Evolutionary conservation across 1,140 invertebrate species (phyloP).

Genomic region (Chrysoperla carnea): DNA sequence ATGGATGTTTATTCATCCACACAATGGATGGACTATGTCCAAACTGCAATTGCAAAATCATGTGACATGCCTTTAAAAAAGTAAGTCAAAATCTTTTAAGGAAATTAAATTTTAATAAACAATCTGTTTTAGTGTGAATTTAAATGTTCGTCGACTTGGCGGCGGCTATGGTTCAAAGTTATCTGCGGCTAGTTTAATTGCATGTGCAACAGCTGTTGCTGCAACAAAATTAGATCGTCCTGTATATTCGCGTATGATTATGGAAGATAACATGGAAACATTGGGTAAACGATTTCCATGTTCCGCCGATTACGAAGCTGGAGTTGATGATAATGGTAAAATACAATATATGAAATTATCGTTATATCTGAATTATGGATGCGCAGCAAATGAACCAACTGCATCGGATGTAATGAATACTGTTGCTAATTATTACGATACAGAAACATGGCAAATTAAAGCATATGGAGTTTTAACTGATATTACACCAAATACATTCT

Average conservation of each 20-base stretch:
- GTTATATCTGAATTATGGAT: conserved; percentile 25
- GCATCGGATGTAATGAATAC: conserved; percentile 17
- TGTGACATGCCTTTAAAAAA: no score
- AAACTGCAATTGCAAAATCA: no score
- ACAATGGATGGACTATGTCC: no score
- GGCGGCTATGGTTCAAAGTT: conserved; percentile 53
- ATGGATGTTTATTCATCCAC: no score
- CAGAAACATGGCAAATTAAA: conserved; percentile 21
- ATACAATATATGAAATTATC: conserved; percentile 25
- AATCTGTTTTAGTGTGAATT: conserved; percentile 32
- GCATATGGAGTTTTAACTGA: conserved; percentile 27
- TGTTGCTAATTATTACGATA: conserved; percentile 15
- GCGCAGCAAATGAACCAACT: conserved; percentile 22
- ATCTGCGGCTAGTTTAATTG: conserved; percentile 30
- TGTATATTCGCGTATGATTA: conserved; percentile 40
- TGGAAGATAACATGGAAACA: conserved; percentile 45
- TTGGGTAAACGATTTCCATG: conserved; percentile 39
- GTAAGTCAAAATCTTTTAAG: no score
- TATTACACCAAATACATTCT: conserved; percentile 27
- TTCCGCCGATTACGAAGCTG: conserved; percentile 27
- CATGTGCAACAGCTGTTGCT: conserved; percentile 41
- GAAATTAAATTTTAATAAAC: no score
- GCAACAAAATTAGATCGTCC: conserved; percentile 38
- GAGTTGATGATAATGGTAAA: conserved; percentile 25
- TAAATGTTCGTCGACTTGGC: conserved; percentile 43